Base-by-base conservation (phyloP, 1,140 invertebrate species). In the Zaprionus vittiger region DNA sequence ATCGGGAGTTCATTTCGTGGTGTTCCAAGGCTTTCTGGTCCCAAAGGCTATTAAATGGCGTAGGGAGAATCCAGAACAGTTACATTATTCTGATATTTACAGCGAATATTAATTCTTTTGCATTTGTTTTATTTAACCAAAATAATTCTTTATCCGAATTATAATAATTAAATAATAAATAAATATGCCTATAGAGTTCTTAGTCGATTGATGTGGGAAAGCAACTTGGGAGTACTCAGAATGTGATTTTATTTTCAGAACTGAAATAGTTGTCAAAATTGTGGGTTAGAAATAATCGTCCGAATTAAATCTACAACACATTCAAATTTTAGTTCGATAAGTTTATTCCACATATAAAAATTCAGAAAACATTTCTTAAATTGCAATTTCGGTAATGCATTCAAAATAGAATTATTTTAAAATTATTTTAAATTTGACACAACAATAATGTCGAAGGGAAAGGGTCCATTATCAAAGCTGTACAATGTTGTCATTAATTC, bases 31-130 rank as follows among this genome's bases (percentile, higher is more conserved):
- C n/a, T n/a, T n/a, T n/a, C 1, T 90, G 6, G 5, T 82, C 2
- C 41, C 5, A 2, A 89, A 77, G 12, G 74, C 80, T 6, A 9
- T 89, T 0, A 67, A 59, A 28, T 90, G 84, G 85, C 85, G 73
- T 5, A 60, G 6, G 0, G 47, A 73, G 0, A 55, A 65, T 49
- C 0, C 38, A 1, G 49, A 34, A 9, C 54, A 74, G 5, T 15
- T 57, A 0, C 59, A 71, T 1, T 7, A 28, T 7, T 28, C 1
- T 6, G 5, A 28, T 28, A 7, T 7, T 7, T 28, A 31, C 2
- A 31, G 28, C 7, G 0, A 28, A 28, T 28, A 31, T 31, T 31
- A 9, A 9, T 31, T 11, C 28, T 31, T 11, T 31, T 31, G 28
- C 28, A 9, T 31, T 31, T 9, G 28, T 31, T 31, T 11, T 31